Conservation (phyloP, 2,113 vertebrate genomes). For the Tetraodon nigroviridis region DNA sequence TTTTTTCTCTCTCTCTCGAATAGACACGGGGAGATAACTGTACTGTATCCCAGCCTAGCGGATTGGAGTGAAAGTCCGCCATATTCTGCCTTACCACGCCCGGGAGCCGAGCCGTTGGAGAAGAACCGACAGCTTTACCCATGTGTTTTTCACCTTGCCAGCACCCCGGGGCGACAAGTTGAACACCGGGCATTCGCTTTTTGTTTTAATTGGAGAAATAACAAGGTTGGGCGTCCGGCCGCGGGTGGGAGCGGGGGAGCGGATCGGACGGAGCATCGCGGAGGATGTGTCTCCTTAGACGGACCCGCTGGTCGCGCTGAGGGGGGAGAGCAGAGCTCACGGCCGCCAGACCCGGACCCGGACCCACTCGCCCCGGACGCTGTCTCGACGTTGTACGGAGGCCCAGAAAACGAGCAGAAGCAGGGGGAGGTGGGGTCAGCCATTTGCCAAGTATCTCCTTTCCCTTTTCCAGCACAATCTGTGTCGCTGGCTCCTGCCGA, state of each 20-base stretch:
- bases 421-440: constrained; percentile 12
- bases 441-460: constrained; percentile 47
- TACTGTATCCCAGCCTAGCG: constrained; percentile 57
- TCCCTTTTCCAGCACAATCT: constrained; percentile 31
- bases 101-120: constrained; percentile 65
- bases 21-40: constrained; percentile 56
- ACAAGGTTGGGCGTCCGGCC: constrained; percentile 18
- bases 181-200: constrained; percentile 2
- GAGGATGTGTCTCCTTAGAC: constrained; percentile 56
- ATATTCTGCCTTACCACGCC: constrained; percentile 78
- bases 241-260: constrained; percentile 44
- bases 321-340: constrained; percentile 47
- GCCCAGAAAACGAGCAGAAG: constrained; percentile 32
- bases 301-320: constrained; percentile 69
- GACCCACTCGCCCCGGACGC: too few species aligned
- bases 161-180: constrained; percentile 18
- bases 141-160: constrained; percentile 15
- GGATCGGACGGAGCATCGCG: constrained; percentile 47
- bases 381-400: constrained; percentile 35
- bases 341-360: too few species aligned
- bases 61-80: constrained; percentile 76
- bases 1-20: too few species aligned
- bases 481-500: constrained; percentile 25
- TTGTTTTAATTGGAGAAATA: constrained; percentile 8
- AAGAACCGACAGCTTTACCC: constrained; percentile 41